A percentile compares a stretch with the other conserved stretches of the same genome.
Evolutionary conservation across 2,797 vertebrate species (phyloP).

Genomic region (Australoheros facetus): DNA sequence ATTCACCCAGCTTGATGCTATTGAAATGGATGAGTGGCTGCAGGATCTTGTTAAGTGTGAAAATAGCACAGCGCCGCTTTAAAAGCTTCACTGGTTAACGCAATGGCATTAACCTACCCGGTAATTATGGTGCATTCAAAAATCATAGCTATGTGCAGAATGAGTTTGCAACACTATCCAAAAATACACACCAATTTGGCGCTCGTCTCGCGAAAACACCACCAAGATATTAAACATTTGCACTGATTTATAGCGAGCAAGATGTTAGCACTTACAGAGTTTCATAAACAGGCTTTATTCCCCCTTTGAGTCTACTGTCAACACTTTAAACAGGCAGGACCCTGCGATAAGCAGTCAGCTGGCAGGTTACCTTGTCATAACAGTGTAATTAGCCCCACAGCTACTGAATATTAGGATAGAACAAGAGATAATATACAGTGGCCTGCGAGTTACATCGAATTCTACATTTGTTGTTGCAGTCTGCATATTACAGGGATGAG

Average conservation of each 20-base stretch:
- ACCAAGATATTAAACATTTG: constrained; percentile 17
- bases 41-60: constrained; percentile 70
- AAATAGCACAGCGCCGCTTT: constrained; percentile 63
- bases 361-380: constrained; percentile 55
- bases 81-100: constrained; percentile 59
- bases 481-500: constrained; percentile 39
- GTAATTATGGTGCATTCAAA: constrained; percentile 60
- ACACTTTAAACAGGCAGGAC: constrained; percentile 26
- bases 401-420: constrained; percentile 45
- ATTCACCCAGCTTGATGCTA: constrained; percentile 69
- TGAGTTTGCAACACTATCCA: constrained; percentile 2
- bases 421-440: constrained; percentile 43
- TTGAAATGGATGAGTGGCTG: constrained; percentile 60
- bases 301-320: constrained; percentile 33
- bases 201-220: constrained; percentile 16
- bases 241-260: constrained; percentile 29
- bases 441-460: constrained; percentile 41
- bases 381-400: constrained; percentile 51
- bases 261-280: neutral
- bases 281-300: constrained; percentile 21
- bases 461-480: constrained; percentile 60
- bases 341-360: constrained; percentile 32
- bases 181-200: constrained; percentile 38
- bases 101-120: constrained; percentile 49
- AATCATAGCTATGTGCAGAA: constrained; percentile 36